phyloP scores from a whole-genome alignment of 2,888 invertebrate genomes.

The Hemicrepidius hirtus region DNA sequence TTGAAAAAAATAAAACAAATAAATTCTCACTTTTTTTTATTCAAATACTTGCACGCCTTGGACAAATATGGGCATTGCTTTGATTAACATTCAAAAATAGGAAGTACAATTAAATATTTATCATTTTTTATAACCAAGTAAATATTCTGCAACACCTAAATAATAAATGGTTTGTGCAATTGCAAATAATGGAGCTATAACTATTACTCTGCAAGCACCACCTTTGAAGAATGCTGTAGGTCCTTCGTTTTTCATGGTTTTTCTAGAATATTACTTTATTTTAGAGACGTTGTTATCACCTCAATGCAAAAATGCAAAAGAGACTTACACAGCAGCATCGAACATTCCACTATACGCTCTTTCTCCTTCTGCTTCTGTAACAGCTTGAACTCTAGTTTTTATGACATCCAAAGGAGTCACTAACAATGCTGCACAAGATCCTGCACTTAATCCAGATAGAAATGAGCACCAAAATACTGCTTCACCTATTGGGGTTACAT shows the following conservation, averaged over 20 bases:
- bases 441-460: constrained; percentile 92
- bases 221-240: constrained; percentile 97
- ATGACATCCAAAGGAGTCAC: constrained; percentile 99
- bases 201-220: constrained; percentile 97
- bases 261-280: too few species aligned
- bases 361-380: constrained; percentile 91
- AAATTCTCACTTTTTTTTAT: too few species aligned
- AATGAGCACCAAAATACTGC: constrained; percentile 97
- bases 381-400: constrained; percentile 96
- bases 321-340: constrained; percentile 94
- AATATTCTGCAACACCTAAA: constrained; percentile 93
- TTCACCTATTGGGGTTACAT: constrained; percentile 73
- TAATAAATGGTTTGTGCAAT: constrained; percentile 99
- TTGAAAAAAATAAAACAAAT: too few species aligned
- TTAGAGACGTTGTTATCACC: too few species aligned
- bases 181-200: constrained; percentile 98
- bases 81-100: background rate
- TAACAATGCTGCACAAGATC: constrained; percentile 88
- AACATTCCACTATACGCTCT: constrained; percentile 88
- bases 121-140: constrained; percentile 73
- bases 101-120: constrained; percentile 26
- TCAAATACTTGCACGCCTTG: too few species aligned
- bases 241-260: constrained; percentile 92
- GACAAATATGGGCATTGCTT: too few species aligned
- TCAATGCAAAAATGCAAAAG: too few species aligned